These are phyloP conservation scores for Pentamera pediparva DNA, from an alignment of 53 echinoderm and acorn worm species.

Conservation along the genomic window DNA sequence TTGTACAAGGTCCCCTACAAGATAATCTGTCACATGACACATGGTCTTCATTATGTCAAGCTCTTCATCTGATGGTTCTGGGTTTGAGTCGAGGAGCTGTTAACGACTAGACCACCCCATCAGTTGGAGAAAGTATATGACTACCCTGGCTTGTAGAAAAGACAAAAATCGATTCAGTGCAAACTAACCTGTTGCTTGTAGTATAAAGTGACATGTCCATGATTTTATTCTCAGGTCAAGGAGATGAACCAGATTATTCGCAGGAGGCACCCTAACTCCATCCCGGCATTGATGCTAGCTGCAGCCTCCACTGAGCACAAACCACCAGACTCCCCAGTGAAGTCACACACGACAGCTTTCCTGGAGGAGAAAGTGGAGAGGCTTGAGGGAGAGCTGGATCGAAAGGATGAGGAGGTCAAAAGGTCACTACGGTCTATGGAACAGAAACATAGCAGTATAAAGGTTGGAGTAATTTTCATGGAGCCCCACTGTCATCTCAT, in stretches of 20 bases:
- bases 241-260: slow-evolving; percentile 98
- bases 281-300: slow-evolving; percentile 95
- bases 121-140: no score
- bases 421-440: slow-evolving; percentile 74
- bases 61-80: no score
- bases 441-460: slow-evolving; percentile 85
- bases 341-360: slow-evolving; percentile 72
- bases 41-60: no score
- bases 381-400: slow-evolving; percentile 80
- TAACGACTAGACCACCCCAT: no score
- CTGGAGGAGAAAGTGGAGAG: slow-evolving; percentile 78
- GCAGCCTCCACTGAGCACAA: slow-evolving; percentile 56
- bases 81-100: no score
- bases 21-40: no score
- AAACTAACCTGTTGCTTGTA: no score
- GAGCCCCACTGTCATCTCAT: no score
- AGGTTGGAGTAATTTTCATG: slow-evolving; percentile 50
- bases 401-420: slow-evolving; percentile 75
- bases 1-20: no score
- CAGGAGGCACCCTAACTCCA: slow-evolving; percentile 82
- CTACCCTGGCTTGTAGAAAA: no score
- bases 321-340: slow-evolving; percentile 37
- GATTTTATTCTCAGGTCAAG: slow-evolving; percentile 51
- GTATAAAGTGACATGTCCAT: no score
- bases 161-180: background rate